phyloP scores from a whole-genome alignment of 2,888 invertebrate species.

The Rugalucina vietnamica region DNA sequence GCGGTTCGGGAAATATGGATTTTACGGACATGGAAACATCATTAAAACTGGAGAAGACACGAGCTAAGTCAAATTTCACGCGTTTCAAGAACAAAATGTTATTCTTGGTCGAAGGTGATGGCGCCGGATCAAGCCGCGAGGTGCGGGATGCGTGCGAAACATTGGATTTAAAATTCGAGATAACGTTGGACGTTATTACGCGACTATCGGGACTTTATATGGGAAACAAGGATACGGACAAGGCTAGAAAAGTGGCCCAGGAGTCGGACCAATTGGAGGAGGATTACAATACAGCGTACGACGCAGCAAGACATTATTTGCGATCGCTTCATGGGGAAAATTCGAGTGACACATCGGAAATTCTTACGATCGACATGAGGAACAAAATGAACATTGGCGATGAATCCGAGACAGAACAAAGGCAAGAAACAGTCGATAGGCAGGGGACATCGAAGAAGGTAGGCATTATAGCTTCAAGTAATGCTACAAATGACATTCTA shows the following conservation, averaged over 20 bases:
- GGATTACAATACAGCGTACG: not conserved
- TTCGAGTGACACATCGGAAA: not conserved
- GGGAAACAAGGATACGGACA: not conserved
- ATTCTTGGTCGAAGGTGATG: not conserved
- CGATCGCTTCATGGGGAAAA: not conserved
- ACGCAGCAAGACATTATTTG: not conserved
- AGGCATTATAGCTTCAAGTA: not conserved
- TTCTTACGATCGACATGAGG: not conserved
- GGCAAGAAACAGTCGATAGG: not conserved
- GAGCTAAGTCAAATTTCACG: not conserved
- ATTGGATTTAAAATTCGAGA: not conserved
- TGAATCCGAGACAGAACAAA: not conserved
- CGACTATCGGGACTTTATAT: not conserved
- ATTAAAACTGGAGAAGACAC: not conserved
- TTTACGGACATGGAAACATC: not conserved
- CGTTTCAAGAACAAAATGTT: not conserved
- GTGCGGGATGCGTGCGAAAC: not conserved
- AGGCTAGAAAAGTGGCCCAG: not conserved
- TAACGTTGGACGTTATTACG: not conserved
- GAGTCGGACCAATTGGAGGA: not conserved
- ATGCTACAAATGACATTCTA: not conserved
- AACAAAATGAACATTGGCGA: not conserved
- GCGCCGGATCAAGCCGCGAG: not conserved
- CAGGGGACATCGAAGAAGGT: not conserved
- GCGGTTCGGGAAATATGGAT: no score